Evolutionary conservation across 2,797 vertebrate genomes (phyloP).

Genomic region (Erpetoichthys calabaricus): DNA sequence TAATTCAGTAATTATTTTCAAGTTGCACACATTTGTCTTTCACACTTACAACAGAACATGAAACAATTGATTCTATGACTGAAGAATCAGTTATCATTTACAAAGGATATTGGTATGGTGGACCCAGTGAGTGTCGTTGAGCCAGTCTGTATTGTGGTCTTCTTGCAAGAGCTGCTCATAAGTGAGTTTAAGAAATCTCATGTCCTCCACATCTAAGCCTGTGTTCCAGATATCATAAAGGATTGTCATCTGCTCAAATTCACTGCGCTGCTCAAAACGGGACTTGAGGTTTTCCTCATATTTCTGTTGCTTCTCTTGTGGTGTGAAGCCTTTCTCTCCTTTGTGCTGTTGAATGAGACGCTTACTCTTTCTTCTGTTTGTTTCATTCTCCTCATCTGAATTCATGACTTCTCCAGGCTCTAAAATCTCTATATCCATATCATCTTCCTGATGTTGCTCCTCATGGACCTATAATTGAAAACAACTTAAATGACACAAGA

Average conservation of each 20-base stretch:
- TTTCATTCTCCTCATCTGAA: slow-evolving; percentile 41
- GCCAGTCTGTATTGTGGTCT: slow-evolving; percentile 73
- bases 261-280: slow-evolving; percentile 55
- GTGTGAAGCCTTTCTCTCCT: slow-evolving; percentile 1
- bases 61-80: too few relatives aligned
- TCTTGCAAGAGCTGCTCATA: slow-evolving; percentile 76
- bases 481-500: too few relatives aligned
- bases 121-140: slow-evolving; percentile 94
- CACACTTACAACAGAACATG: too few relatives aligned
- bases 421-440: slow-evolving; percentile 59
- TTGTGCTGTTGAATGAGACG: slow-evolving; percentile 55
- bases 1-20: too few relatives aligned
- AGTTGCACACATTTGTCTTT: too few relatives aligned
- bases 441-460: slow-evolving; percentile 45
- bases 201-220: slow-evolving; percentile 72
- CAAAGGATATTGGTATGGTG: slow-evolving; percentile 83
- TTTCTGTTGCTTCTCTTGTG: background rate
- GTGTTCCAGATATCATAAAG: slow-evolving; percentile 88
- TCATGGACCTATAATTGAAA: too few relatives aligned
- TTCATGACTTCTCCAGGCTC: slow-evolving; percentile 58
- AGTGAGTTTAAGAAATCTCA: slow-evolving; percentile 58
- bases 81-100: too few relatives aligned
- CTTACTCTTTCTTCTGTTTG: slow-evolving; percentile 58
- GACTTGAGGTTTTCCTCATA: slow-evolving; percentile 7
- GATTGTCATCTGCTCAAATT: slow-evolving; percentile 90